Evolutionary conservation across 1,140 invertebrate species (phyloP), one percentile per base, ranked within the genome.

Genomic region (Dendroctonus valens): DNA sequence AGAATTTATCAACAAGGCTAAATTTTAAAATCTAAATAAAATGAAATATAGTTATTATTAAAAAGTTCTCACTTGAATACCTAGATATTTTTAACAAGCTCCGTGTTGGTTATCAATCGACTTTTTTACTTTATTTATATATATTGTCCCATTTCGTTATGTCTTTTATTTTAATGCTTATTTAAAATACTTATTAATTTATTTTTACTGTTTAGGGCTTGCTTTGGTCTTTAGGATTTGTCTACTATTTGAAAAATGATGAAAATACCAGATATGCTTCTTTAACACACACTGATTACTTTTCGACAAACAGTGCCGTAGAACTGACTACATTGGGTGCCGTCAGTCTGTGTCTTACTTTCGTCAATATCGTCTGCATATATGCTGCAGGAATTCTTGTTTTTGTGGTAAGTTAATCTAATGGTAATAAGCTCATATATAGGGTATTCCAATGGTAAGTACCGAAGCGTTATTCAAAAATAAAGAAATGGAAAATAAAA

Each of bases 291-390:
- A 77, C 78, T 2, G 69, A 74, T 0, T 71, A 75, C 3, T 87
- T 85, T 73, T 86, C 83, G 12, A 69, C 80, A 7, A 79, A 87
- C 75, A 79, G 81, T 68, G 79, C 80, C 0, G 74, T 77, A 8
- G 89, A 91, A 69, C 79, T 86, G 46, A 79, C 81, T 0, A 72
- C 84, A 3, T 73, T 90, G 46, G 90, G 89, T 3, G 76, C 79
- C 6, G 78, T 89, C 6, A 90, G 88, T 70, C 82, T 92, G 38
- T 81, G 84, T 60, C 74, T 92, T 0, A 90, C 89, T 0, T 72
- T 90, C 0, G 78, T 90, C 6, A 92, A 92, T 70, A 89, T 92
- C 41, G 65, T 87, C 11, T 88, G 87, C 72, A 89, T 92, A 60
- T 85, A 90, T 70, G 52, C 88, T 8, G 83, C 86, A 71, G 88